Evolutionary conservation across 2,888 invertebrate species (phyloP), one percentile per base, ranked within the genome.

Genomic region (Conops quadrifasciatus): DNA sequence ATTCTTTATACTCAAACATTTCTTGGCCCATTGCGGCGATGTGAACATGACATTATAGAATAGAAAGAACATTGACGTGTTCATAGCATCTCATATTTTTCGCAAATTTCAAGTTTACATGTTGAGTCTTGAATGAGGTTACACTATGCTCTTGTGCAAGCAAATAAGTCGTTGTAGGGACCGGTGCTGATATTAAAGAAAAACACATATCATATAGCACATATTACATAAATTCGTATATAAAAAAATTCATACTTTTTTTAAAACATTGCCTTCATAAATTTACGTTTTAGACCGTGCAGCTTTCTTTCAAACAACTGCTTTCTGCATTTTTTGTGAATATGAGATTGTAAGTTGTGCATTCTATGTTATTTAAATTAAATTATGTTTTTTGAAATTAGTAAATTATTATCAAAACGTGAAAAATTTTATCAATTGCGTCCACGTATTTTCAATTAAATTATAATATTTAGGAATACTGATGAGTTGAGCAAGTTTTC

Each of bases 331-430:
- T n/a, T 24, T 21, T 43, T 11, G 24, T 43, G 43, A 43, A n/a
- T 67, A 21, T 24, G 51, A 51, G n/a, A 21, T 68, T 47, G n/a
- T 47, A 51, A 65, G 59, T 72, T 75, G 75, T 75, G 76, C 76
- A 77, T 77, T 77, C 76, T 76, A 76, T 76, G 75, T 77, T 76
- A 77, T 74, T 77, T 73, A 53, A 21, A n/a, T 49, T 5, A 75
- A 73, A 68, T 26, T 51, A 15, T 45, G 56, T 71, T 73, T 65
- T 64, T 0, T 19, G 7, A 58, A 28, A 21, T 70, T 71, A 1
- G 47, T 13, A 24, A 30, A 47, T 26, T 49, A 59, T 59, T 67
- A 36, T 11, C n/a, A 60, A 30, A 53, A 21, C 19, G 53, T 21
- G 24, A 53, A 19, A 19, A 21, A 53, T 13, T 19, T 19, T 24